Base-by-base conservation (phyloP, 2,113 vertebrate genomes). In the Puma concolor region DNA sequence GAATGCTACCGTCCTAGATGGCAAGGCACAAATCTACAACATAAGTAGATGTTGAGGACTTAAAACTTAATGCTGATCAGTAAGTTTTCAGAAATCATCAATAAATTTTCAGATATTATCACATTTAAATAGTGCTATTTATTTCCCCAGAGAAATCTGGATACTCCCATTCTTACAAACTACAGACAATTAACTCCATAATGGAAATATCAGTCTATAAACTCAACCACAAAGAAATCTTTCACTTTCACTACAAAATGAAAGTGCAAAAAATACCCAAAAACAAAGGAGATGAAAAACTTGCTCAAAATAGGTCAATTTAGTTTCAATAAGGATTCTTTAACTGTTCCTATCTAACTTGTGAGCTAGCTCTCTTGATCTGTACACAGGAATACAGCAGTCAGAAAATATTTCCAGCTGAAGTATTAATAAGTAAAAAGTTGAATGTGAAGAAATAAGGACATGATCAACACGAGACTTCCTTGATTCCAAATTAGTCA, bases 161-260 rank as follows among this genome's bases (percentile, higher is more conserved):
- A 91, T 54, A 88, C 0, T 95, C 19, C 11, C 54, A 80, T 44
- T 54, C 50, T 95, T 82, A 93, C 7, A 96, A 93, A 88, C 64
- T 67, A 54, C 4, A 94, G 54, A 93, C 50, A 13, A 83, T 50
- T 54, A 85, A 92, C 29, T 95, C 88, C 87, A 96, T 50, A 88
- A 76, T n/a, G 33, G 23, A 81, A 88, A 76, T 57, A 72, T 5
- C 52, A 77, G 67, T 64, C 54, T 88, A 93, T 36, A 72, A 63
- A 81, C 36, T 76, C 31, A 96, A 54, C 66, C 94, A 19, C 64
- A 91, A 96, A 90, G 85, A 93, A 86, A 90, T 33, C 80, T 97
- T 94, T 97, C 92, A 95, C 83, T 97, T 97, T 98, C 83, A 94
- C 44, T 96, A 5, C 63, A 91, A 97, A 97, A 87, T 64, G 8